Percentiles rank a stretch among this genome's conserved stretches.
Evolutionary conservation across 2,113 vertebrate genomes (phyloP).

Genomic region (Sylvietta virens): DNA sequence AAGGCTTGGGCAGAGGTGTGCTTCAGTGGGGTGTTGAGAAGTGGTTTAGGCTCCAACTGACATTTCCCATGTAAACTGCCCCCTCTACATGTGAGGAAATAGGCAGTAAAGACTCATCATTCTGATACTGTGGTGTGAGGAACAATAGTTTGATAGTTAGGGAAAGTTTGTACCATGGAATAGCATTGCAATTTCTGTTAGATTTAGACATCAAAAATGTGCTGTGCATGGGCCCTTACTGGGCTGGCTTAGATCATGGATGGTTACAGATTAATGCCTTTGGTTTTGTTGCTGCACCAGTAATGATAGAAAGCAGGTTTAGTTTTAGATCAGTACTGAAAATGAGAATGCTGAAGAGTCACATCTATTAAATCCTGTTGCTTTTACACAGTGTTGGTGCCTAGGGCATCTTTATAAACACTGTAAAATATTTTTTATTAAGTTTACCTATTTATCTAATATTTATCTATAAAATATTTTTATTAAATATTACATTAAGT

Average conservation of each 20-base stretch:
- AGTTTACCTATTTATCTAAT: neutral
- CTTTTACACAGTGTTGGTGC: neutral
- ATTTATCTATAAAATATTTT: neutral
- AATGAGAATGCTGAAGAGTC: neutral
- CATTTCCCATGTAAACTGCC: neutral
- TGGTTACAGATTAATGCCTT: neutral
- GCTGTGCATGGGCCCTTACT: neutral
- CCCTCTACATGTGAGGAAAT: neutral
- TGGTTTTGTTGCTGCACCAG: neutral
- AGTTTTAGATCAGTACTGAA: neutral
- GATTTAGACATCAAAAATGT: neutral
- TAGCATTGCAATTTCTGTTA: neutral
- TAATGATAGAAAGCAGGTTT: neutral
- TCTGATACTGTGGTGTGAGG: neutral
- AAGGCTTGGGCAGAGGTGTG: neutral
- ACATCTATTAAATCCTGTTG: neutral
- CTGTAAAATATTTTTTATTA: neutral
- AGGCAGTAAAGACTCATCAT: neutral
- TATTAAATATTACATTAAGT: neutral
- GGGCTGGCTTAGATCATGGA: neutral
- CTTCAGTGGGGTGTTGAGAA: accelerated
- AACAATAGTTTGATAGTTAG: neutral
- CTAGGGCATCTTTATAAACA: neutral
- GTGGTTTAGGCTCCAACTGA: neutral
- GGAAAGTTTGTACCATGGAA: neutral